Conservation (phyloP, 2,797 vertebrate genomes). For the Galagoides demidoff region DNA sequence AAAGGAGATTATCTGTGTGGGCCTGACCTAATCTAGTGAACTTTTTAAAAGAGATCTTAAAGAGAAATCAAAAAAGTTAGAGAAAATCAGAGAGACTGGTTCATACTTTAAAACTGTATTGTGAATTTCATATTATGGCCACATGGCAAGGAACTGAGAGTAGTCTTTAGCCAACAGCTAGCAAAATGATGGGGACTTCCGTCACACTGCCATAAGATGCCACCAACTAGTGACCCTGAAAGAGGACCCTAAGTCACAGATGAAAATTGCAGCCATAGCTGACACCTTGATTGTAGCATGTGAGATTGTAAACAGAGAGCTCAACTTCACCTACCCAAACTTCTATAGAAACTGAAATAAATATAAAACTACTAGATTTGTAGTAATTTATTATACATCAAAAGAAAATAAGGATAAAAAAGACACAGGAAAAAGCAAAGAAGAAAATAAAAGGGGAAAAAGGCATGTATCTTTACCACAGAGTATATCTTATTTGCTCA, state of each 20-base stretch:
- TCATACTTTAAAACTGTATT: not conserved
- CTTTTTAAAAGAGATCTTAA: slow-evolving; percentile 40
- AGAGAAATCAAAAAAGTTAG: not conserved
- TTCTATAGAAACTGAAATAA: not conserved
- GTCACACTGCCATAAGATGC: not conserved
- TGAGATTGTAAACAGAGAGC: not conserved
- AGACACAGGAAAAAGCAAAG: not conserved
- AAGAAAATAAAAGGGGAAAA: not conserved
- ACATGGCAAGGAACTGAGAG: slow-evolving; percentile 16
- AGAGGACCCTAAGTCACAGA: not conserved
- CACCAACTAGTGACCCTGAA: slow-evolving; percentile 5
- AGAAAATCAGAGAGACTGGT: not conserved
- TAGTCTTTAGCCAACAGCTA: not conserved
- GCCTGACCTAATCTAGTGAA: not conserved
- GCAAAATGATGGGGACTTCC: not conserved
- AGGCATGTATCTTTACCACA: not conserved
- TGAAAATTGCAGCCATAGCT: not conserved
- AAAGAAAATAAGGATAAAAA: not conserved
- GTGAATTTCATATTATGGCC: not conserved
- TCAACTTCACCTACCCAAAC: not conserved
- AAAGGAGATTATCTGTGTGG: not conserved
- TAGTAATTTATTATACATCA: not conserved
- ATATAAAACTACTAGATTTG: not conserved
- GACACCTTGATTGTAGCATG: slow-evolving; percentile 1
- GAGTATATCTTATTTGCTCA: not conserved